Base-by-base conservation (phyloP, 2,797 vertebrate genomes). In the Lacerta bilineata region DNA sequence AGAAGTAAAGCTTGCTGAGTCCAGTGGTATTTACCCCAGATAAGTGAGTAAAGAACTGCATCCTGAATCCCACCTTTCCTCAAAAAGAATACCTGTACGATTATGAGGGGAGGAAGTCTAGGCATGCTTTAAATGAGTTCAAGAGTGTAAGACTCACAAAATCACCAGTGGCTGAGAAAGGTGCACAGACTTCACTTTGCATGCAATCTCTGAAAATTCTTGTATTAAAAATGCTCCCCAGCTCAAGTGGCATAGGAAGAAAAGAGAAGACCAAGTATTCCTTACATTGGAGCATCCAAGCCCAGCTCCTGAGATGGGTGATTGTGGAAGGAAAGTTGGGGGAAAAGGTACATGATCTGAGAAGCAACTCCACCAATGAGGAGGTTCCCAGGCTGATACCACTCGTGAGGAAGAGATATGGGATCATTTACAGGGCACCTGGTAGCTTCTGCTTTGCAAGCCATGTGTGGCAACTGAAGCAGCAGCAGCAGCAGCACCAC, bases 231-330 rank as follows among this genome's bases (percentile, higher is more conserved):
- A 64, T 64, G 61, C 20, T 7, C 20, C 6, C 20, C 20, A 23
- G 18, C 33, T 39, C 72, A 78, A 9, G 17, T n/a, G 27, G 43
- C 3, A 77, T 10, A 13, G 41, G 36, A 77, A 46, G 20, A 64
- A 41, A 46, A 43, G 20, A 11, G 15, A 41, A 17, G 33, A 18
- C 83, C 15, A 29, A 46, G 0, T 55, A 77, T 69, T 68, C 18
- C 87, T 83, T 88, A 88, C 80, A 76, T 5, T 66, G 87, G 72
- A 7, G 27, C 3, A 8, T n/a, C 25, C 9, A 68, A 77, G 79
- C 55, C 79, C 3, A 66, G 33, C 78, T 81, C 33, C 61, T 81
- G 80, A 5, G 59, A 81, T 11, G 80, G 33, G 20, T 64, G 20
- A 13, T 27, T 23, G 2, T 64, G 4, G 33, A 81, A 81, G 59